Percentiles rank a stretch among this genome's conserved stretches.
These are phyloP conservation scores for Hydrotaea diabolus DNA, from an alignment of 2,888 invertebrate species.

Conservation along the genomic window DNA sequence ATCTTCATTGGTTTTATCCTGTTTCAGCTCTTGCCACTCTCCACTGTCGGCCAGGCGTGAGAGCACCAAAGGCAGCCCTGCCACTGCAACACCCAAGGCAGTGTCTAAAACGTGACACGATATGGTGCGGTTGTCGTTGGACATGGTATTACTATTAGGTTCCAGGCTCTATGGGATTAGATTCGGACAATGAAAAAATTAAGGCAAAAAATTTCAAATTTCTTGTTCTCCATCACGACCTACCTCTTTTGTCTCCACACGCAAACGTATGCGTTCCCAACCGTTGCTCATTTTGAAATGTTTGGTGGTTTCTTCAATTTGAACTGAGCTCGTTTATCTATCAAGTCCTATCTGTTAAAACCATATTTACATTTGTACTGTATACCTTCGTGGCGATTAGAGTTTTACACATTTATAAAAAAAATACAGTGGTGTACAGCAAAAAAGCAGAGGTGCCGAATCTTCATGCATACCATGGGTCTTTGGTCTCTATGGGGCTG, in stretches of 20 bases:
- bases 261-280: conserved; percentile 72
- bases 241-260: conserved; percentile 72
- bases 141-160: not conserved
- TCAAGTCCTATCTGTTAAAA: not conserved
- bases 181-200: not conserved
- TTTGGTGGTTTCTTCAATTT: conserved; percentile 6
- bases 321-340: not conserved
- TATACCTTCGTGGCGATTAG: not conserved
- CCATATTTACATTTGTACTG: not conserved
- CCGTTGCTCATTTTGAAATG: conserved; percentile 71
- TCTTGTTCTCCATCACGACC: not conserved
- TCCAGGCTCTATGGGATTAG: conserved; percentile 47
- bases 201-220: not conserved
- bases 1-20: conserved; percentile 84
- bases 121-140: conserved; percentile 82
- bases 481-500: no score
- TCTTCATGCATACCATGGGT: no score
- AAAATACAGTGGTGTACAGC: not conserved
- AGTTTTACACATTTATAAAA: not conserved
- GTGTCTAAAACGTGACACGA: conserved; percentile 90
- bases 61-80: conserved; percentile 85
- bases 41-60: conserved; percentile 83
- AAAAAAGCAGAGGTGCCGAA: conserved; percentile 4
- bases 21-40: conserved; percentile 86
- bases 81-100: conserved; percentile 85